Evolutionary conservation across 92 coral and sea anemone species (phyloP).

Genomic region (Siderastrea radians): DNA sequence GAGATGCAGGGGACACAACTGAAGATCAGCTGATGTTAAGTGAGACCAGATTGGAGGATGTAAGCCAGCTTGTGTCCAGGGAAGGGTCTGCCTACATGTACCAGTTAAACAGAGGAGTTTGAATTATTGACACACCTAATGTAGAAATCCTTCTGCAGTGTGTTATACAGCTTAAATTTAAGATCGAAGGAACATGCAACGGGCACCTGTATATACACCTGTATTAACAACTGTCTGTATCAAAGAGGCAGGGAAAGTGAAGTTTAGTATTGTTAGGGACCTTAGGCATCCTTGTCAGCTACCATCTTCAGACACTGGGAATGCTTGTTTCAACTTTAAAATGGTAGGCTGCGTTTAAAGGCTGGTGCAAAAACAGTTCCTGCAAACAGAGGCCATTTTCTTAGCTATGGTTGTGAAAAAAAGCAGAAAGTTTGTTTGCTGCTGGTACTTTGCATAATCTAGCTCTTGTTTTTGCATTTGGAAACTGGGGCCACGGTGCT

Average conservation of each 20-base stretch:
- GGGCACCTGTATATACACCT: no score
- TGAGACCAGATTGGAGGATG: background rate
- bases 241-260: no score
- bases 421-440: slow-evolving; percentile 45
- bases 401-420: slow-evolving; percentile 35
- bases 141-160: no score
- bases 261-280: no score
- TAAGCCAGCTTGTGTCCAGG: background rate
- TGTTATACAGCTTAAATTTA: no score
- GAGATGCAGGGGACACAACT: slow-evolving; percentile 19
- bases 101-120: no score
- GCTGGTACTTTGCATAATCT: slow-evolving; percentile 54
- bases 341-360: slow-evolving; percentile 20
- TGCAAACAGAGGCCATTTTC: slow-evolving; percentile 41
- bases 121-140: no score
- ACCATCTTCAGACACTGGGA: slow-evolving; percentile 45
- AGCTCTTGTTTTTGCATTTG: slow-evolving; percentile 44
- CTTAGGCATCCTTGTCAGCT: slow-evolving; percentile 26
- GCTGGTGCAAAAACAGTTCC: slow-evolving; percentile 34
- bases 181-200: no score
- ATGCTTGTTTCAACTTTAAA: slow-evolving; percentile 17
- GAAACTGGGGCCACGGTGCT: slow-evolving; percentile 28
- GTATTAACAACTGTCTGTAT: no score
- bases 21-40: slow-evolving; percentile 37
- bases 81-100: no score